These are phyloP conservation scores for Ochlodes sylvanus DNA, from an alignment of 2,888 invertebrate species.

Conservation along the genomic window DNA sequence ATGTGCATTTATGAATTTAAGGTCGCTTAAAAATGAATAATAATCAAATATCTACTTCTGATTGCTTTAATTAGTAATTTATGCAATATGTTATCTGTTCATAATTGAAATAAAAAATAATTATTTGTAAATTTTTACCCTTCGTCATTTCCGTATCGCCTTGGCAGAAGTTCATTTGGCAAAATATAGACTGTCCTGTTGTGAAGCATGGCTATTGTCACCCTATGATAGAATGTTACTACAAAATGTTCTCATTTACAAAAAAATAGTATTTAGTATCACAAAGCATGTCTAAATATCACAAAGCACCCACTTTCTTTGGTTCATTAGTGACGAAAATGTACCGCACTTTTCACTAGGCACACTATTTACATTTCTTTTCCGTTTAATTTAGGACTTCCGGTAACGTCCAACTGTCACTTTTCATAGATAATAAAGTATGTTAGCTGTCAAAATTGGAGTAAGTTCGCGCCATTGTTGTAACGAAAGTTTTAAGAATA, in stretches of 20 bases:
- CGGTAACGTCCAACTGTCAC: neutral
- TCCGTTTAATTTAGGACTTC: too few species aligned
- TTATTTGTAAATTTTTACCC: conserved; percentile 58
- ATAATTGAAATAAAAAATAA: too few species aligned
- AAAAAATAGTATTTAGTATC: neutral
- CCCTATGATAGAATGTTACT: neutral
- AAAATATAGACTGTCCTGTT: conserved; percentile 79
- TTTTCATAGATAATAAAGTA: conserved; percentile 26
- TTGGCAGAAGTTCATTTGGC: conserved; percentile 79
- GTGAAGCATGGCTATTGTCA: conserved; percentile 63
- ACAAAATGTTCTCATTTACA: too few species aligned
- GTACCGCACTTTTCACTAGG: neutral
- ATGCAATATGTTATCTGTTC: too few species aligned
- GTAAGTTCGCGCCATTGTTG: conserved; percentile 62
- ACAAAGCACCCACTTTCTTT: neutral
- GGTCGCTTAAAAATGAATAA: too few species aligned
- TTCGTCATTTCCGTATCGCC: conserved; percentile 71
- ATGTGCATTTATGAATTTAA: too few species aligned
- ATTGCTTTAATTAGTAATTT: too few species aligned
- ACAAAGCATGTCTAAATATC: neutral
- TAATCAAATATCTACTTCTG: too few species aligned
- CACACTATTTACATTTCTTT: neutral
- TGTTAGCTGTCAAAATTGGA: conserved; percentile 43
- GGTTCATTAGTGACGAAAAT: neutral
- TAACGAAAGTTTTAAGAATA: conserved; percentile 9